These are phyloP conservation scores for Galeopsomyia nigrocyanea DNA, from an alignment of 2,888 invertebrate genomes.

Conservation along the genomic window DNA sequence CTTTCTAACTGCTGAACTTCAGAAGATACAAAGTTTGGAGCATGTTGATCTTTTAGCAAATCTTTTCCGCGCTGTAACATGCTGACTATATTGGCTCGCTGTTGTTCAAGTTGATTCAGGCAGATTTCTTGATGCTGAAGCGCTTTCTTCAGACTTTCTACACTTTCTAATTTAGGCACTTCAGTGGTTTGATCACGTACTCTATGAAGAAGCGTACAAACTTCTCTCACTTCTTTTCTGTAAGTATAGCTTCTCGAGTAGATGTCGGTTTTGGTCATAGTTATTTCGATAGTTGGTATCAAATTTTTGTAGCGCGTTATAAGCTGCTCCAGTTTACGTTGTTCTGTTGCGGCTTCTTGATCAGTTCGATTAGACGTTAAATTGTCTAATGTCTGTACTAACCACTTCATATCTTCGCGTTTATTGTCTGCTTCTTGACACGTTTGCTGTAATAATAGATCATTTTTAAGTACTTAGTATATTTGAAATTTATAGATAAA, in stretches of 20 bases:
- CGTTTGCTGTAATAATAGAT: slow-evolving; percentile 76
- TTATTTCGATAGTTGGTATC: slow-evolving; percentile 92
- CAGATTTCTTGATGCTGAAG: slow-evolving; percentile 87
- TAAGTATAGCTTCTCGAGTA: slow-evolving; percentile 94
- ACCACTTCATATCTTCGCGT: slow-evolving; percentile 95
- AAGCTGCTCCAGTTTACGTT: slow-evolving; percentile 84
- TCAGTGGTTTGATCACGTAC: slow-evolving; percentile 82
- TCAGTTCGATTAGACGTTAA: slow-evolving; percentile 87
- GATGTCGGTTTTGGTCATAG: slow-evolving; percentile 93
- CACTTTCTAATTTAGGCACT: slow-evolving; percentile 76
- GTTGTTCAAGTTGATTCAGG: slow-evolving; percentile 85
- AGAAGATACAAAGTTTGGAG: slow-evolving; percentile 87
- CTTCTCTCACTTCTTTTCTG: slow-evolving; percentile 88
- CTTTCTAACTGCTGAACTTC: slow-evolving; percentile 88
- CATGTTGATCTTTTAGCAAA: slow-evolving; percentile 86
- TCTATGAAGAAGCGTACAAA: slow-evolving; percentile 82
- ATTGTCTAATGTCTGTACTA: slow-evolving; percentile 91
- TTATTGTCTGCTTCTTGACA: slow-evolving; percentile 92
- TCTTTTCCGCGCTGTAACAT: slow-evolving; percentile 93
- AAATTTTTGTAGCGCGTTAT: slow-evolving; percentile 91
- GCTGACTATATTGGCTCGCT: slow-evolving; percentile 87
- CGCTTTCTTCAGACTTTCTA: slow-evolving; percentile 81
- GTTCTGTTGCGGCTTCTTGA: slow-evolving; percentile 83
- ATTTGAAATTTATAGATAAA: neutral
- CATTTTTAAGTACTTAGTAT: neutral